Percentiles rank a stretch among this genome's conserved stretches.
phyloP scores from a whole-genome alignment of 2,888 invertebrate genomes.

The Epinotia bilunana region DNA sequence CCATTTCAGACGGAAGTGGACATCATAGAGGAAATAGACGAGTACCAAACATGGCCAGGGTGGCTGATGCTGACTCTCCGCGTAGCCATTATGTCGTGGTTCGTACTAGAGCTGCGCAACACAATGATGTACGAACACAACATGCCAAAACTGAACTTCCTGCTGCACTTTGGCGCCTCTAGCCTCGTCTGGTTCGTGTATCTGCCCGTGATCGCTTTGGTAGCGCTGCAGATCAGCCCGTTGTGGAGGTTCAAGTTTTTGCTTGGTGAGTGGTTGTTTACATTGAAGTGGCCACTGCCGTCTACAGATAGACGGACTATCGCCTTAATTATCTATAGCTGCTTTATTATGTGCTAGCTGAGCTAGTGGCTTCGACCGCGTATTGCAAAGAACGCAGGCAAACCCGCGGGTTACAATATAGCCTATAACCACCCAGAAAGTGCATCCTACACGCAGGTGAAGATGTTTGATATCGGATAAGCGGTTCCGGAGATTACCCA shows the following conservation, averaged over 20 bases:
- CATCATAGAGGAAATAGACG: constrained; percentile 97
- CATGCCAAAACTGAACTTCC: constrained; percentile 92
- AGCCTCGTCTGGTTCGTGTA: constrained; percentile 99
- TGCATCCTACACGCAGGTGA: no score
- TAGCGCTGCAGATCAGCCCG: constrained; percentile 96
- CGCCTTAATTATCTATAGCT: no score
- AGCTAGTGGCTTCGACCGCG: no score
- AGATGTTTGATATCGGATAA: no score
- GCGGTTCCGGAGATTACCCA: no score
- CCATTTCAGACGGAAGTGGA: constrained; percentile 94
- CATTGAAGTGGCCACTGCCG: neutral
- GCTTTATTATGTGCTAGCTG: no score
- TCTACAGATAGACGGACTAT: neutral
- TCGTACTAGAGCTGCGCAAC: constrained; percentile 88
- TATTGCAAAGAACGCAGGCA: no score
- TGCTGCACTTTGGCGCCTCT: constrained; percentile 98
- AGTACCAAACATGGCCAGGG: constrained; percentile 99
- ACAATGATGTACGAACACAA: constrained; percentile 84
- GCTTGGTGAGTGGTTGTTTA: constrained; percentile 86
- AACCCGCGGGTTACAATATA: no score
- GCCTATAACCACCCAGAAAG: no score
- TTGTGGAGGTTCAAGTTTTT: constrained; percentile 98
- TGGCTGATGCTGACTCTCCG: constrained; percentile 96
- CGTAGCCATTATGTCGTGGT: constrained; percentile 95
- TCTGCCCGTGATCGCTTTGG: constrained; percentile 96